Evolutionary conservation across 2,113 vertebrate genomes (phyloP), one percentile per base, ranked within the genome.

Genomic region (Catharus bicknelli): DNA sequence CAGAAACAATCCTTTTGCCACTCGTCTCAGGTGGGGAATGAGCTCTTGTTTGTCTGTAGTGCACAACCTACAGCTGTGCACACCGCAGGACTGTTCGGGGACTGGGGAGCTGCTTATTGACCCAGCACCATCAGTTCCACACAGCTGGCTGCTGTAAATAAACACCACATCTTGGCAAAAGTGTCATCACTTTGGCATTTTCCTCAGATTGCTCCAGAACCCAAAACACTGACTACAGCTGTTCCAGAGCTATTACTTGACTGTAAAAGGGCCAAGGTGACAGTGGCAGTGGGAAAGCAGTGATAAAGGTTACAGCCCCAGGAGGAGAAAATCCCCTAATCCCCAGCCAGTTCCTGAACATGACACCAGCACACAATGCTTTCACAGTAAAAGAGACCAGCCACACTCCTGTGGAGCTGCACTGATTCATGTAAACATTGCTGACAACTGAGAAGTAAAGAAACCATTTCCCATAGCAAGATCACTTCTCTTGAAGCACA

Each of bases 41-140:
- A 83, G 36, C 27, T 82, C 48, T 29, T 23, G 13, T 36, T 40
- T 64, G 23, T 7, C 34, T 1, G 0, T 3, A 0, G 45, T 14
- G 45, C 30, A 55, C 30, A 11, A 7, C 4, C 43, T 29, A 19
- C 21, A 70, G 8, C 19, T 3, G 8, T 2, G 17, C 42, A 22
- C 9, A 1, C 0, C 4, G 54, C 29, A 84, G n/a, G 43, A 29
- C 55, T 29, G 15, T 0, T 0, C 18, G 45, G 42, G 21, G 7
- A 68, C 36, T 4, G 2, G 7, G 36, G 5, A 85, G 36, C 54
- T 50, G 54, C n/a, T 69, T n/a, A 43, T 3, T 45, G 27, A 57
- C 67, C 22, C 40, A 48, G 16, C 15, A 3, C 29, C 13, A 9
- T 16, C 53, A 64, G 74, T 54, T 83, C 42, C 62, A 4, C 26